Evolutionary conservation across 2,797 vertebrate genomes (phyloP).

Genomic region (Gastrophryne carolinensis): DNA sequence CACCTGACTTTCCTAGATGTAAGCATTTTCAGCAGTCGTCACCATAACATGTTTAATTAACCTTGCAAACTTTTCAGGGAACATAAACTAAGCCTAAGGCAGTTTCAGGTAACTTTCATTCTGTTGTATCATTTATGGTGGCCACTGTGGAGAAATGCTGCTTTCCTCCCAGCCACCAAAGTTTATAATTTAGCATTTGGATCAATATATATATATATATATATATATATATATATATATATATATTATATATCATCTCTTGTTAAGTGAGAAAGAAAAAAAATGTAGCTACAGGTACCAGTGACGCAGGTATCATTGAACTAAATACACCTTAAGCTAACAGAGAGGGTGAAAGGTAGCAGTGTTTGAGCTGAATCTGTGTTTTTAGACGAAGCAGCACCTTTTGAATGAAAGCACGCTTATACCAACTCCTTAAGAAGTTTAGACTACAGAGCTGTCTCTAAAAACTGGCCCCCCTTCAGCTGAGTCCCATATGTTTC

Average conservation of each 20-base stretch:
- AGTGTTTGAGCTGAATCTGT: slow-evolving; percentile 82
- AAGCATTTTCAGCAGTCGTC: no score
- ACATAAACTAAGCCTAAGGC: no score
- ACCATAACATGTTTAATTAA: no score
- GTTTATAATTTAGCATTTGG: no score
- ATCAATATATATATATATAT: no score
- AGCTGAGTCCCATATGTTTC: slow-evolving; percentile 87
- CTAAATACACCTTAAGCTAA: slow-evolving; percentile 90
- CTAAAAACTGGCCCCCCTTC: slow-evolving; percentile 79
- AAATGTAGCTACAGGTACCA: slow-evolving; percentile 79
- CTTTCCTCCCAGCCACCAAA: no score
- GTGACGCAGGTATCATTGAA: slow-evolving; percentile 88
- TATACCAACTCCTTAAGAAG: slow-evolving; percentile 86
- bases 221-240: not conserved
- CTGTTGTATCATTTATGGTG: no score
- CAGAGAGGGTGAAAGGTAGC: slow-evolving; percentile 88
- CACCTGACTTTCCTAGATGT: no score
- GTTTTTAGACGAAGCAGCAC: slow-evolving; percentile 74
- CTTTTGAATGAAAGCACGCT: slow-evolving; percentile 78
- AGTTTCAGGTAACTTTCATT: no score
- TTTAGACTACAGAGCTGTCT: slow-evolving; percentile 89
- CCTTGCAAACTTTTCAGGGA: no score
- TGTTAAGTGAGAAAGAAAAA: slow-evolving; percentile 29
- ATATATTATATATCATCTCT: not conserved
- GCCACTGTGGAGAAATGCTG: no score